Percentiles rank a stretch among this genome's conserved stretches.
Evolutionary conservation across 2,113 vertebrate genomes (phyloP).

Genomic region (Mugil cephalus): DNA sequence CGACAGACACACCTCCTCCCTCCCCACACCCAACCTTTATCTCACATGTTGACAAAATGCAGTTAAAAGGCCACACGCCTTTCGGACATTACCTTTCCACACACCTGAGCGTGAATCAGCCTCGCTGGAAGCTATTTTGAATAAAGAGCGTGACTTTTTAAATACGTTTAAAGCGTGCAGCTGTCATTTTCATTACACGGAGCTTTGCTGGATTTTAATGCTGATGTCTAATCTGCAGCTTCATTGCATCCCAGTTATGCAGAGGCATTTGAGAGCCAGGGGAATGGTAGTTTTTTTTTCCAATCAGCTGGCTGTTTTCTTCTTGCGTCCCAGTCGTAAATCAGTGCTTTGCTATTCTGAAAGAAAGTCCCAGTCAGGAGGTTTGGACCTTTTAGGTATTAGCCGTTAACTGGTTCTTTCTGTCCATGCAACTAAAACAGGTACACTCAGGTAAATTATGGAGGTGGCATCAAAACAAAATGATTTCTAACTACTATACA

Average conservation of each 20-base stretch:
- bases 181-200: background rate
- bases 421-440: background rate
- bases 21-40: constrained; percentile 20
- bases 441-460: background rate
- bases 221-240: no score
- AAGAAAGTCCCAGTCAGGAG: no score
- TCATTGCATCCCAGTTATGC: background rate
- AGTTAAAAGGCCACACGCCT: constrained; percentile 15
- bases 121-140: background rate
- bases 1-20: constrained; percentile 22
- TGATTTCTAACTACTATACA: no score
- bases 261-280: no score
- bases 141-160: background rate
- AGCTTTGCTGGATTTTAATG: background rate
- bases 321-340: no score
- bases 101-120: constrained; percentile 2
- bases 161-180: background rate
- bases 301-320: no score
- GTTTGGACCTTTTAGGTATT: background rate
- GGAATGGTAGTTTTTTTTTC: no score
- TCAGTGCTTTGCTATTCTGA: no score
- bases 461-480: no score
- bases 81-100: constrained; percentile 14
- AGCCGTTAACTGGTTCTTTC: background rate
- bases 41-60: constrained; percentile 41